Base-by-base conservation (phyloP, 2,113 vertebrate species). In the Stegostoma tigrinum region DNA sequence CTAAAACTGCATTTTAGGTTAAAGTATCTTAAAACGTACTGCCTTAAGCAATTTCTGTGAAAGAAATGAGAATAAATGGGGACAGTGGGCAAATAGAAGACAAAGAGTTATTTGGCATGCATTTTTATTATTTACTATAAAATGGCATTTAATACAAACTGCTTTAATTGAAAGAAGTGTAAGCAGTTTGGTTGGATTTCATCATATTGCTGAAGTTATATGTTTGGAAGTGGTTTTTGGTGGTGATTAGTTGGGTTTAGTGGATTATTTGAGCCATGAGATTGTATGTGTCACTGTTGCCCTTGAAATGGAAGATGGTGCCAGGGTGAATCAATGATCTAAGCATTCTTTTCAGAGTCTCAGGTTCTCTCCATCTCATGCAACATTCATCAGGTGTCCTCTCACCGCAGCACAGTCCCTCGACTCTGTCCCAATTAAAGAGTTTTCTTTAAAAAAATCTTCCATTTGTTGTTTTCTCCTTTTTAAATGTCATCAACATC, bases 351-450 rank as follows among this genome's bases (percentile, higher is more conserved):
- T 97, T 97, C 24, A 95, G 96, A 52, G 95, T 98, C 97, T 98
- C 98, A 96, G 97, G 97, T 98, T 98, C 97, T 68, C 96, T 0
- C 45, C 2, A 5, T 89, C 95, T 98, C 97, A 98, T 99, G 96
- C 96, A 98, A 97, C 98, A 99, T 99, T 98, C 97, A 99, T 97
- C 34, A 95, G 85, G 97, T 98, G 98, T 98, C 98, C 97, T 97
- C 97, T 98, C 97, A 66, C 97, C 64, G 85, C 96, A 70, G 5
- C 96, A 96, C 68, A 52, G 45, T 70, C 97, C 96, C 96, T 19
- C 52, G 68, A 3, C 42, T 52, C 97, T 96, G 96, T 90, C 97
- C 34, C 96, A 8, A 96, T 42, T 96, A 95, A 97, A 97, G 96
- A 96, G 96, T 97, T 97, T 97, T 97, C 96, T 87, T 96, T 52